A percentile compares a stretch with the other conserved stretches of the same genome.
These are phyloP conservation scores for Ethmia dodecea DNA, from an alignment of 2,888 invertebrate genomes.

Conservation along the genomic window DNA sequence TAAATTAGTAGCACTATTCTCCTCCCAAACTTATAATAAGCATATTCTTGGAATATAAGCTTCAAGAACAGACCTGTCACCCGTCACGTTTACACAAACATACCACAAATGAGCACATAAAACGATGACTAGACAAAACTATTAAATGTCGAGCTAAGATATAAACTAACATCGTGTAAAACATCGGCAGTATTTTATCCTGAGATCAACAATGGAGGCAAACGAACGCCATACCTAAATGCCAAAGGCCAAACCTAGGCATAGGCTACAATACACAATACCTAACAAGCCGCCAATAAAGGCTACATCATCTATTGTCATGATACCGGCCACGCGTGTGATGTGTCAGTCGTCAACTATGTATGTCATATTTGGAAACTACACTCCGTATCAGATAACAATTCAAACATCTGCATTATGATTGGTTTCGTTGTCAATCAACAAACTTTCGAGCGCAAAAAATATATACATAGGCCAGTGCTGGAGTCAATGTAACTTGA, in stretches of 20 bases:
- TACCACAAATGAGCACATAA: no score
- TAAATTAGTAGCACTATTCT: no score
- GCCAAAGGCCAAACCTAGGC: slow-evolving; percentile 47
- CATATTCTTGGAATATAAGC: no score
- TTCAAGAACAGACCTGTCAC: no score
- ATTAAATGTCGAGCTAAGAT: no score
- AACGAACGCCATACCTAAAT: slow-evolving; percentile 45
- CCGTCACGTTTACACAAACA: no score
- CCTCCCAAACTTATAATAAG: no score
- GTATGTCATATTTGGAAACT: slow-evolving; percentile 48
- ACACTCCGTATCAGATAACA: slow-evolving; percentile 61
- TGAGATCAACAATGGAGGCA: slow-evolving; percentile 48
- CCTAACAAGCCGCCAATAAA: slow-evolving; percentile 42
- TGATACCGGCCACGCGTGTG: slow-evolving; percentile 33
- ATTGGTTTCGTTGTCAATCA: slow-evolving; percentile 60
- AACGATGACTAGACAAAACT: no score
- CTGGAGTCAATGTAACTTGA: slow-evolving; percentile 34
- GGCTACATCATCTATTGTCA: slow-evolving; percentile 44
- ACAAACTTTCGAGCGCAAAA: slow-evolving; percentile 43
- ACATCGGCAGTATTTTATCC: slow-evolving; percentile 29
- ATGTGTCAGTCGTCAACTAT: slow-evolving; percentile 48
- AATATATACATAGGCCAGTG: slow-evolving; percentile 42
- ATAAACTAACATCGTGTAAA: neutral
- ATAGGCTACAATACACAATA: slow-evolving; percentile 43
- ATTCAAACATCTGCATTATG: slow-evolving; percentile 54